These are phyloP conservation scores for Gadus chalcogrammus DNA, from an alignment of 2,113 vertebrate species.

Conservation along the genomic window DNA sequence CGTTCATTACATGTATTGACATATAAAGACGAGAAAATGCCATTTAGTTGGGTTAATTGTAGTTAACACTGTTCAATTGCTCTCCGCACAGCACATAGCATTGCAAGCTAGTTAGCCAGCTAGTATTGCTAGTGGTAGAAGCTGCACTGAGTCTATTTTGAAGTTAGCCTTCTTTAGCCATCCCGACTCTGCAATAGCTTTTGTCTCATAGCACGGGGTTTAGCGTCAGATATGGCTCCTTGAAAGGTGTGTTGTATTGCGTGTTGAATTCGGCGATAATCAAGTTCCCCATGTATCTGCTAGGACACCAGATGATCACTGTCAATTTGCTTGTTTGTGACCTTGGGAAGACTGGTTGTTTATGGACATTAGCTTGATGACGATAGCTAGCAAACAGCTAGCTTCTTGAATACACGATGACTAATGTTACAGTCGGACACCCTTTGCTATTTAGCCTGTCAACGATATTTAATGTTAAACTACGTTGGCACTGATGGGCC, in stretches of 20 bases:
- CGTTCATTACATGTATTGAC: background rate
- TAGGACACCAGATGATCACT: background rate
- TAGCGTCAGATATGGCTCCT: background rate
- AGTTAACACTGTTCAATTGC: too few relatives aligned
- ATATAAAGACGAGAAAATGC: background rate
- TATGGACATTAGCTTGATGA: slow-evolving; percentile 53
- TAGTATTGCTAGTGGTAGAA: slow-evolving; percentile 8
- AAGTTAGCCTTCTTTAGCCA: slow-evolving; percentile 34
- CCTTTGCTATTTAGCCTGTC: too few relatives aligned
- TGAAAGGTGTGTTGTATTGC: background rate
- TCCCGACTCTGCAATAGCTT: slow-evolving; percentile 10
- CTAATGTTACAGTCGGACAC: too few relatives aligned
- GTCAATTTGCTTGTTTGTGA: slow-evolving; percentile 42
- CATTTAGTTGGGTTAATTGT: too few relatives aligned
- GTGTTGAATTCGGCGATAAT: background rate
- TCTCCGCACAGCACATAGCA: slow-evolving; percentile 33
- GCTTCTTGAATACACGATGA: slow-evolving; percentile 16
- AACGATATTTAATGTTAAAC: too few relatives aligned
- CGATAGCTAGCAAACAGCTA: slow-evolving; percentile 33
- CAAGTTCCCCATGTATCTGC: too few relatives aligned
- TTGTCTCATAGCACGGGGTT: background rate
- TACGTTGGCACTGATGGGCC: too few relatives aligned
- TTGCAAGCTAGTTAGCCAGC: slow-evolving; percentile 50
- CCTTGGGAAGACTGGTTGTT: slow-evolving; percentile 60
- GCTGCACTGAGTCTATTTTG: slow-evolving; percentile 48